Evolutionary conservation across 2,888 invertebrate genomes (phyloP).

Genomic region (Stenodema calcarata): DNA sequence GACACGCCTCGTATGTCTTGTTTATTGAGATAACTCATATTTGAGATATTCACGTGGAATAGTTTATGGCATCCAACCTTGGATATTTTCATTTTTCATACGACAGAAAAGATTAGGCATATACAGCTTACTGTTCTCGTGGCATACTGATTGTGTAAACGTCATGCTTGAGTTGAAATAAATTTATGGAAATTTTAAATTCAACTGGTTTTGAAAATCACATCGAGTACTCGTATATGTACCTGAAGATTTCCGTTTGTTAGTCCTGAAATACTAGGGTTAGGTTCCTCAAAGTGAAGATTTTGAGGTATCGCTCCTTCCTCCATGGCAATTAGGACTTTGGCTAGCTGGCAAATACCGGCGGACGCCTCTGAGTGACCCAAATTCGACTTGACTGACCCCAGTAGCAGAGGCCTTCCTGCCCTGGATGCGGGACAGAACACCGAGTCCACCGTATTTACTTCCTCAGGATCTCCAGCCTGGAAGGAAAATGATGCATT

Average conservation of each 20-base stretch:
- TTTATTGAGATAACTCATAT: too few species aligned
- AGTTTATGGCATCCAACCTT: too few species aligned
- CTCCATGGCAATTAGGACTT: conserved; percentile 93
- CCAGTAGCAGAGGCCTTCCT: conserved; percentile 78
- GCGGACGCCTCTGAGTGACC: conserved; percentile 96
- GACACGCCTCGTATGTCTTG: too few species aligned
- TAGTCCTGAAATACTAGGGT: conserved; percentile 89
- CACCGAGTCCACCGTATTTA: conserved; percentile 90
- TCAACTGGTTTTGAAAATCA: too few species aligned
- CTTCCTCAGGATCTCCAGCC: conserved; percentile 97
- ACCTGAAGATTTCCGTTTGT: conserved; percentile 84
- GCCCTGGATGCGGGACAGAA: conserved; percentile 82
- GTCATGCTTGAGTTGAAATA: too few species aligned
- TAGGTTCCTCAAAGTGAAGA: conserved; percentile 86
- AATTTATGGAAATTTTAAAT: too few species aligned
- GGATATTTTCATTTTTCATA: too few species aligned
- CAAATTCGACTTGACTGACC: conserved; percentile 98
- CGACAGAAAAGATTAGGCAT: too few species aligned
- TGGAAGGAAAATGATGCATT: conserved; percentile 58
- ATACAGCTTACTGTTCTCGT: too few species aligned
- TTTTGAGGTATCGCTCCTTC: conserved; percentile 86
- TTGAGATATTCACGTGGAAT: too few species aligned
- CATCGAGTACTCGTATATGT: too few species aligned
- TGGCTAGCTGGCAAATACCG: conserved; percentile 88
- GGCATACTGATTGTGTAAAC: too few species aligned